phyloP scores from a whole-genome alignment of 2,888 invertebrate species.

The Octonoba sinensis region DNA sequence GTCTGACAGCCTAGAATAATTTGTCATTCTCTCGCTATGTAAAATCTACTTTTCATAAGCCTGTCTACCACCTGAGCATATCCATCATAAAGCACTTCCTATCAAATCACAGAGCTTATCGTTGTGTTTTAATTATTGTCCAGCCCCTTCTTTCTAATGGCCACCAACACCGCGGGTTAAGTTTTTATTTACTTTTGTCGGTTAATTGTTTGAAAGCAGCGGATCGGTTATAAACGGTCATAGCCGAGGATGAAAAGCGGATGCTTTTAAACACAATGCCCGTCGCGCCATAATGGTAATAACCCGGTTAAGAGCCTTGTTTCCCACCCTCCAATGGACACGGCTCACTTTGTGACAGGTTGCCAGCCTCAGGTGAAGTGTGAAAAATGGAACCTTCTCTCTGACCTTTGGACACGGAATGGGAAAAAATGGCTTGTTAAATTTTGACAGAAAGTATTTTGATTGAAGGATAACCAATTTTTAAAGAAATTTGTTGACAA shows the following conservation, averaged over 20 bases:
- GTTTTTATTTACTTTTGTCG: conserved; percentile 3
- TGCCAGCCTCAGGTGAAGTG: not conserved
- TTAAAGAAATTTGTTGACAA: too few relatives aligned
- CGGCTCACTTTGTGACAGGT: not conserved
- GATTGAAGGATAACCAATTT: too few relatives aligned
- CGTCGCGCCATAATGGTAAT: conserved; percentile 4
- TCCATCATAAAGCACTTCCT: conserved; percentile 1
- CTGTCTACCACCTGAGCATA: too few relatives aligned
- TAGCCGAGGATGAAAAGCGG: conserved; percentile 5
- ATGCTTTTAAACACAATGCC: conserved; percentile 2
- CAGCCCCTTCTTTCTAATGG: not conserved
- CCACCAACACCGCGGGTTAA: too few relatives aligned
- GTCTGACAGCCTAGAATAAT: too few relatives aligned
- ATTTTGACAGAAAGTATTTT: too few relatives aligned
- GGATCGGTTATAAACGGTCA: conserved; percentile 5
- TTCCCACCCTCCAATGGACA: conserved; percentile 1
- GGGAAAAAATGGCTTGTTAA: too few relatives aligned
- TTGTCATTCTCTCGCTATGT: too few relatives aligned
- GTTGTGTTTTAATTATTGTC: conserved; percentile 1
- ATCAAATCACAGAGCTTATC: not conserved
- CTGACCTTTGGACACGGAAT: too few relatives aligned
- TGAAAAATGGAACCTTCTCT: too few relatives aligned
- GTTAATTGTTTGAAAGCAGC: conserved; percentile 1
- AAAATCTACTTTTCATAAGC: too few relatives aligned
- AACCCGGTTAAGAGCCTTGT: conserved; percentile 6